Base-by-base conservation (phyloP, 1,140 invertebrate species). In the Pachyrhynchus sulphureomaculatus region DNA sequence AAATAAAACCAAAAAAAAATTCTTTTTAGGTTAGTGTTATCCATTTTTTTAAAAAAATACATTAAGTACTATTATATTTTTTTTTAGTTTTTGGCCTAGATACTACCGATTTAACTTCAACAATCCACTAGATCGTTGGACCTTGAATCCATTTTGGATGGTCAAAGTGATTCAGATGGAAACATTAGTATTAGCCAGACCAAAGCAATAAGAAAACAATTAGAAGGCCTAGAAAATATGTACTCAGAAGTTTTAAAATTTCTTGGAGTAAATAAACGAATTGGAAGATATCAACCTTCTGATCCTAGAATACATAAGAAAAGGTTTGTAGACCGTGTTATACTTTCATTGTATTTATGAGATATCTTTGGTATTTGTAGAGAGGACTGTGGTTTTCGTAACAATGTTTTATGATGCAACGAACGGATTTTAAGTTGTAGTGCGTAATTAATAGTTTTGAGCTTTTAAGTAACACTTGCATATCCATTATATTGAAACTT, bases 221-320 rank as follows among this genome's bases (percentile, higher is more conserved):
- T 96, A 15, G 87, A 92, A 70, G 90, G 90, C 0, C 80, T 96
- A 8, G 92, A 95, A 80, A 87, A 84, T 58, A 95, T 95, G 92
- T 95, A 96, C 67, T 76, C 75, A 5, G 75, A 76, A 67, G 75
- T 95, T 24, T 75, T 93, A 58, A 91, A 91, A 77, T 79, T 92
- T 48, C 77, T 94, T 0, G 89, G 90, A 2, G 87, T 87, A 0
- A 85, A 87, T 65, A 83, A 83, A 60, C 64, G 68, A 58, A 79
- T 78, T 33, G 71, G 79, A 73, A 18, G 78, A 23, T 84, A 84
- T 56, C 83, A 84, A 61, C 78, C 82, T 0, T 84, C 84, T 56
- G 84, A 86, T 68, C 79, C 84, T 0, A 77, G 84, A 70, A 79
- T 84, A 44, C 81, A 81, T 64, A 85, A 84, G 60, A 73, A 83